A percentile compares a stretch with the other conserved stretches of the same genome.
phyloP scores from a whole-genome alignment of 2,797 vertebrate species.

The Alcedo quadribrachys region DNA sequence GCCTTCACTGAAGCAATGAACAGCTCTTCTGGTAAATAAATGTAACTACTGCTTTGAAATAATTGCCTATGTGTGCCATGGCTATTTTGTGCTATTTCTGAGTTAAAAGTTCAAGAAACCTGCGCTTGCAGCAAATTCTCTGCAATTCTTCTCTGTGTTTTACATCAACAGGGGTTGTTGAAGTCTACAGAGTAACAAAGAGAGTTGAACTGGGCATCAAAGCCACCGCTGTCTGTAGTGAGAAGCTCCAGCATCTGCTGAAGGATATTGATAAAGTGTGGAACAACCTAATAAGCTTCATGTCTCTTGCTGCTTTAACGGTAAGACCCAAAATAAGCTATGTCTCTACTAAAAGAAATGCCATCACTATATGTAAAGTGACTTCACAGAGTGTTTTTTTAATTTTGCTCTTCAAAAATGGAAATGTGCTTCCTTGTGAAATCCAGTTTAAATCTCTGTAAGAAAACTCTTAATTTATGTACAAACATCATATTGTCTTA shows the following conservation, averaged over 20 bases:
- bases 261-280: slow-evolving; percentile 96
- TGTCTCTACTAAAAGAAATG: neutral
- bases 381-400: neutral
- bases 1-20: neutral
- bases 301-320: slow-evolving; percentile 93
- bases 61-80: accelerated
- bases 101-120: neutral
- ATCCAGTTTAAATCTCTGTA: neutral
- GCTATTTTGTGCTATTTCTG: neutral
- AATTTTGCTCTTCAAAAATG: neutral
- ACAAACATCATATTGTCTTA: neutral
- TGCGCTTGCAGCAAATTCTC: neutral
- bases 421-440: neutral
- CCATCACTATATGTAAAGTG: neutral
- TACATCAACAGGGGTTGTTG: slow-evolving; percentile 87
- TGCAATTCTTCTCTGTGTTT: neutral
- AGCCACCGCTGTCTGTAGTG: slow-evolving; percentile 94
- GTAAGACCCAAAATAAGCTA: slow-evolving; percentile 74
- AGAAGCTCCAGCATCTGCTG: slow-evolving; percentile 93
- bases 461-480: neutral
- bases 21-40: neutral
- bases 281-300: slow-evolving; percentile 98
- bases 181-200: slow-evolving; percentile 94
- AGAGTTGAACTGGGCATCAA: slow-evolving; percentile 97
- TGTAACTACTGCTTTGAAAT: neutral